Evolutionary conservation across 2,113 vertebrate species (phyloP).

Genomic region (Cottus gobio): DNA sequence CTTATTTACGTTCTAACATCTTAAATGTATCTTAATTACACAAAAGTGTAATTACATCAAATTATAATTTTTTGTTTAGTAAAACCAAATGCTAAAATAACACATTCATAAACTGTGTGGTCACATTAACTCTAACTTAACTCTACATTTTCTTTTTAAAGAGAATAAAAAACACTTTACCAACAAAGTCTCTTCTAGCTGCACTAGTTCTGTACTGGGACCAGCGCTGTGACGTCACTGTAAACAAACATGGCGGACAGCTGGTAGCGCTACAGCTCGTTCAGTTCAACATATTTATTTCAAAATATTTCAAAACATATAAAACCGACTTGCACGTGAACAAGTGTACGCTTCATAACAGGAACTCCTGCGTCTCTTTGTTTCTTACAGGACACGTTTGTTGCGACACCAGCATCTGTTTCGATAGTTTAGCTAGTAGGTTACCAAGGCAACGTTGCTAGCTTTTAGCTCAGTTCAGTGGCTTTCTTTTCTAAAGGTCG

Average conservation of each 20-base stretch:
- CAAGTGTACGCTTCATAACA: rapidly evolving
- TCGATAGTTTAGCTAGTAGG: background rate
- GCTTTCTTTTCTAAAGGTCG: too few relatives aligned
- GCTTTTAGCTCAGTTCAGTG: background rate
- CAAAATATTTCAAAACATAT: background rate
- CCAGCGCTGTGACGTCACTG: background rate
- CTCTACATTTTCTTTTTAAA: too few relatives aligned
- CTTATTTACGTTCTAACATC: too few relatives aligned
- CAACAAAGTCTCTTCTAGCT: background rate
- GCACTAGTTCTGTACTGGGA: background rate
- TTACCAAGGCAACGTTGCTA: constrained; percentile 55
- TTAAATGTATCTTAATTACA: too few relatives aligned
- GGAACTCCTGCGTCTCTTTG: background rate
- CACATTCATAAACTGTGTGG: too few relatives aligned
- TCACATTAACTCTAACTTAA: too few relatives aligned
- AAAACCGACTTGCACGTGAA: rapidly evolving
- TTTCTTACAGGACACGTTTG: background rate
- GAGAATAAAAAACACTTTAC: too few relatives aligned
- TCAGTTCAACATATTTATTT: background rate
- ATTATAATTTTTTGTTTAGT: too few relatives aligned
- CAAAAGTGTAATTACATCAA: too few relatives aligned
- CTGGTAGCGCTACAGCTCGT: background rate
- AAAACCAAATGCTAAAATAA: too few relatives aligned
- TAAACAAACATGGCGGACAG: constrained; percentile 56
- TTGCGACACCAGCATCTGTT: background rate